Percentiles rank a stretch among this genome's conserved stretches.
Evolutionary conservation across 2,797 vertebrate species (phyloP).

Genomic region (Heteromormyrus szaboi): DNA sequence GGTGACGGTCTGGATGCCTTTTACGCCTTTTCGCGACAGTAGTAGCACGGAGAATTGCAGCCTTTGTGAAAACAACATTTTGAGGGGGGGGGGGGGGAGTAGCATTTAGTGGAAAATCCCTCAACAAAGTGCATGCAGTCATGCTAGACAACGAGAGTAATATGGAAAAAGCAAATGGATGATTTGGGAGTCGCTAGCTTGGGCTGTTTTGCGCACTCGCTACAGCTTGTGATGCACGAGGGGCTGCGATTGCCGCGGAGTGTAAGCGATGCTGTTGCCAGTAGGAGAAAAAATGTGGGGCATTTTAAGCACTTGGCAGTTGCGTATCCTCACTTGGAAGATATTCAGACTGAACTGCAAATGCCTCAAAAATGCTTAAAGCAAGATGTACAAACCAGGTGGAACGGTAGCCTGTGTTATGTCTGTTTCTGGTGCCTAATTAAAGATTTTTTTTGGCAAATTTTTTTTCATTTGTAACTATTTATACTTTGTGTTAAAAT

Average conservation of each 20-base stretch:
- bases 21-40: neutral
- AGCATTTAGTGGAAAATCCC: neutral
- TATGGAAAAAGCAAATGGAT: neutral
- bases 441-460: neutral
- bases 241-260: neutral
- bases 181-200: neutral
- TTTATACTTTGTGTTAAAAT: neutral
- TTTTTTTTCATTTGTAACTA: neutral
- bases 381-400: neutral
- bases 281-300: neutral
- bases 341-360: neutral
- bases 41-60: neutral
- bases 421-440: neutral
- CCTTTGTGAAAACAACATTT: neutral
- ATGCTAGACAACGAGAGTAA: neutral
- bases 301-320: neutral
- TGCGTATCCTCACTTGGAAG: neutral
- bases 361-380: neutral
- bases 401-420: neutral
- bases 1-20: neutral
- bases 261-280: neutral
- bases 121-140: neutral
- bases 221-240: neutral
- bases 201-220: neutral
- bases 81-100: neutral